Base-by-base conservation (phyloP, 2,888 invertebrate genomes). In the Apodemia duryi region DNA sequence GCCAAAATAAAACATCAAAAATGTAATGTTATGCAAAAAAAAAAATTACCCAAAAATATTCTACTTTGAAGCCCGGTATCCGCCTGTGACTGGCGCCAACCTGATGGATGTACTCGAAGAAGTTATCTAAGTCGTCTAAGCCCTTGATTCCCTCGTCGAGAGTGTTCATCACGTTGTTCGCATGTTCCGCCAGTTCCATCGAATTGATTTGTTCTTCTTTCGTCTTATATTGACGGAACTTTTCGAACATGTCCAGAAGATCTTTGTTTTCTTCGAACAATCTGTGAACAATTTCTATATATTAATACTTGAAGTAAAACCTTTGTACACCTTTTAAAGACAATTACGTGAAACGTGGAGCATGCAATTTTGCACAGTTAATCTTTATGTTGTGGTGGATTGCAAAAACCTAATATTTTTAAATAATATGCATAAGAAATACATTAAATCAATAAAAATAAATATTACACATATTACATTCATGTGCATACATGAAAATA, bases 201-300 rank as follows among this genome's bases (percentile, higher is more conserved):
- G 96, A 96, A 78, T 94, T 94, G 69, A 95, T 94, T 81, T 97
- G 96, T 75, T 97, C 95, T 78, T 97, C 96, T 79, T 94, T 95
- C 69, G 96, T 96, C 80, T 94, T 94, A 77, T 96, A 91, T 72
- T 96, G 94, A 68, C 95, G 94, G 82, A 97, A 97, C 86, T 96
- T 96, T 74, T 95, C 95, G 86, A 97, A 97, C 88, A 97, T 93
- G 68, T 93, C 92, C 73, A 97, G 88, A 11, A 97, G 92, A 72
- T 97, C 97, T 70, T 93, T 92, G 81, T 97, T 96, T 73, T 97
- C 96, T 85, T 97, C 97, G 85, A 98, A 97, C 77, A 98, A 93
- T 85, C 98, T 97, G 94, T 2, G 73, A 71, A 74, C 70, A 21
- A 21, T 21, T 21, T 21, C 21, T 21, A 21, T 21, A 21, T 21